Evolutionary conservation across 2,797 vertebrate species (phyloP).

Genomic region (Myotis daubentonii): DNA sequence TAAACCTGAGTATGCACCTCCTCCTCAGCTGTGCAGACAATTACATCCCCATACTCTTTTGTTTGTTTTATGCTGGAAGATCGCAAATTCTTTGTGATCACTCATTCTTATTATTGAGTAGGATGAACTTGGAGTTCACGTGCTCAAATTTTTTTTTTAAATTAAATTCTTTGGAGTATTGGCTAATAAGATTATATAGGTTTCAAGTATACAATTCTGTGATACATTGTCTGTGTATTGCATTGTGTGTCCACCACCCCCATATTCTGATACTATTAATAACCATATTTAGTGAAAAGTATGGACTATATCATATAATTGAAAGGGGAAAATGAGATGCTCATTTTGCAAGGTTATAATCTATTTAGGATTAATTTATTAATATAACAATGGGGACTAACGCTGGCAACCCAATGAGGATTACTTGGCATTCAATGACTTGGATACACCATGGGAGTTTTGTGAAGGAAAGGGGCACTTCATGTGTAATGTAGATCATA

Average conservation of each 20-base stretch:
- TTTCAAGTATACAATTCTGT: neutral
- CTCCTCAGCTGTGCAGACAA: neutral
- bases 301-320: neutral
- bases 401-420: neutral
- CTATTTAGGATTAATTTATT: conserved; percentile 22
- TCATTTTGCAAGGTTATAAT: neutral
- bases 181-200: neutral
- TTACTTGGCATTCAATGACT: neutral
- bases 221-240: neutral
- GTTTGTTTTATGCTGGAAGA: neutral
- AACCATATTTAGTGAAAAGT: neutral
- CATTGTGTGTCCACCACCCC: neutral
- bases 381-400: neutral
- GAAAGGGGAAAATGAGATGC: neutral
- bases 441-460: neutral
- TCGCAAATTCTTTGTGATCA: neutral
- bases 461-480: neutral
- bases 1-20: neutral
- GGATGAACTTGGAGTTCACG: neutral
- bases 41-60: neutral
- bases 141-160: neutral
- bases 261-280: neutral
- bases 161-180: neutral
- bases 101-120: neutral
- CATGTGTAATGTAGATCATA: neutral